Conservation (phyloP, 2,888 invertebrate genomes). For the Galerucella nymphaeae region DNA sequence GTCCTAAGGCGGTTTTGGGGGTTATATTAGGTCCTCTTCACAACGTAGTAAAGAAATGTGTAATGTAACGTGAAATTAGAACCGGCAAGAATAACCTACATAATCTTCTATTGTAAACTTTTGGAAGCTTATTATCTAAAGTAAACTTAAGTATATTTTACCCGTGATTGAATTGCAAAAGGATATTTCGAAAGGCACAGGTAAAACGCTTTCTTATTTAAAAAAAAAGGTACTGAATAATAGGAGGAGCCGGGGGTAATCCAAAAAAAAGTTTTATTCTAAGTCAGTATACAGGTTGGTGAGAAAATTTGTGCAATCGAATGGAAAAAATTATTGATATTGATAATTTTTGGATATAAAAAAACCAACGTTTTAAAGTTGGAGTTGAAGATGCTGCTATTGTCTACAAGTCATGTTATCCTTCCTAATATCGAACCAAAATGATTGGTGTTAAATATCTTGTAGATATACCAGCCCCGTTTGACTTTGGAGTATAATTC, state of each 20-base stretch:
- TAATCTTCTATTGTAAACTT: conserved; percentile 55
- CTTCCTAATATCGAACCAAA: too few relatives aligned
- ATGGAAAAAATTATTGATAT: too few relatives aligned
- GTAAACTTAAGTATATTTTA: conserved; percentile 43
- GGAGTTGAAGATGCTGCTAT: too few relatives aligned
- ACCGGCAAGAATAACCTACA: conserved; percentile 57
- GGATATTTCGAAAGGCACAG: conserved; percentile 32
- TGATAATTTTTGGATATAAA: too few relatives aligned
- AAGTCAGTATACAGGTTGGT: neutral
- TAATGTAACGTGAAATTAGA: conserved; percentile 59
- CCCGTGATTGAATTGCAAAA: conserved; percentile 30
- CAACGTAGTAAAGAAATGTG: conserved; percentile 46
- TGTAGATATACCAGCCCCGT: too few relatives aligned
- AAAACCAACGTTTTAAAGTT: too few relatives aligned
- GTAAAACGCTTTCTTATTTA: conserved; percentile 30
- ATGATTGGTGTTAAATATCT: too few relatives aligned
- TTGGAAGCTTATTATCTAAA: conserved; percentile 54
- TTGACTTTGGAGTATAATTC: too few relatives aligned
- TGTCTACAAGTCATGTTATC: too few relatives aligned
- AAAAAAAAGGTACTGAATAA: neutral
- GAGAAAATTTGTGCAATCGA: neutral
- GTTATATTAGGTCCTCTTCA: conserved; percentile 33
- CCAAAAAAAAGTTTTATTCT: neutral
- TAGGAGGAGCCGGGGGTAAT: neutral
- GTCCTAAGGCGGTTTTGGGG: conserved; percentile 44